Percentiles rank a stretch among this genome's conserved stretches.
Evolutionary conservation across 2,797 vertebrate species (phyloP).

Genomic region (Aldrovandia affinis): DNA sequence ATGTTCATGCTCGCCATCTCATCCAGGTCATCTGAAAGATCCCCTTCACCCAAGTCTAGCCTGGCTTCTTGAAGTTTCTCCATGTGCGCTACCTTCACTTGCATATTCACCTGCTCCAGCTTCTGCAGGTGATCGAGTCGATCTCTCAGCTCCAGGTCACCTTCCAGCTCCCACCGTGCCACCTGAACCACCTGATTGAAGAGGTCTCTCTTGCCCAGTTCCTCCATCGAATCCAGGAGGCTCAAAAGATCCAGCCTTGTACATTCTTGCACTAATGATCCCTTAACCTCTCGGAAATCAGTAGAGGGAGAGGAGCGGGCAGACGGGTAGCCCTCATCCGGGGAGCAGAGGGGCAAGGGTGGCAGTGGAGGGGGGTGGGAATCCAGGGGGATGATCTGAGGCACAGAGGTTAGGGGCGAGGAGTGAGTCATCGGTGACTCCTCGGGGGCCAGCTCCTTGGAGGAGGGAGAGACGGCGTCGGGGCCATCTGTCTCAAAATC

Average conservation of each 20-base stretch:
- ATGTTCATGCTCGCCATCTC: slow-evolving; percentile 77
- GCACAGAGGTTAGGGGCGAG: slow-evolving; percentile 51
- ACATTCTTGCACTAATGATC: slow-evolving; percentile 53
- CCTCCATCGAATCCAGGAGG: slow-evolving; percentile 77
- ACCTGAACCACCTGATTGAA: slow-evolving; percentile 78
- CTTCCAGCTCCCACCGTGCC: slow-evolving; percentile 75
- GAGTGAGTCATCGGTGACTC: slow-evolving; percentile 55
- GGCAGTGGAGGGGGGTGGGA: slow-evolving; percentile 45
- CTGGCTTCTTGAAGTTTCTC: slow-evolving; percentile 74
- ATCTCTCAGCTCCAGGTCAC: slow-evolving; percentile 73
- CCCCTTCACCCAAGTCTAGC: slow-evolving; percentile 71
- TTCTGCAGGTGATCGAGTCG: slow-evolving; percentile 76
- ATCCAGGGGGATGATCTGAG: slow-evolving; percentile 57
- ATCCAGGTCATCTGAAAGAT: slow-evolving; percentile 71
- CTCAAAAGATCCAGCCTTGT: slow-evolving; percentile 73
- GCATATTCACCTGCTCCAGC: slow-evolving; percentile 77
- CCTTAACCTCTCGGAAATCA: slow-evolving; percentile 69
- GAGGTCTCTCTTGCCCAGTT: slow-evolving; percentile 79
- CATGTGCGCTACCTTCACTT: slow-evolving; percentile 70
- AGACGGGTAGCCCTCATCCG: slow-evolving; percentile 81
- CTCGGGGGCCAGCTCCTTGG: slow-evolving; percentile 60
- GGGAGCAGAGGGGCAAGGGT: slow-evolving; percentile 64
- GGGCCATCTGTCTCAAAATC: slow-evolving; percentile 88
- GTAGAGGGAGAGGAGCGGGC: slow-evolving; percentile 72
- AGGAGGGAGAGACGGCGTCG: slow-evolving; percentile 73